Evolutionary conservation across 2,888 invertebrate species (phyloP), one percentile per base, ranked within the genome.

Genomic region (Nomada lathburiana): DNA sequence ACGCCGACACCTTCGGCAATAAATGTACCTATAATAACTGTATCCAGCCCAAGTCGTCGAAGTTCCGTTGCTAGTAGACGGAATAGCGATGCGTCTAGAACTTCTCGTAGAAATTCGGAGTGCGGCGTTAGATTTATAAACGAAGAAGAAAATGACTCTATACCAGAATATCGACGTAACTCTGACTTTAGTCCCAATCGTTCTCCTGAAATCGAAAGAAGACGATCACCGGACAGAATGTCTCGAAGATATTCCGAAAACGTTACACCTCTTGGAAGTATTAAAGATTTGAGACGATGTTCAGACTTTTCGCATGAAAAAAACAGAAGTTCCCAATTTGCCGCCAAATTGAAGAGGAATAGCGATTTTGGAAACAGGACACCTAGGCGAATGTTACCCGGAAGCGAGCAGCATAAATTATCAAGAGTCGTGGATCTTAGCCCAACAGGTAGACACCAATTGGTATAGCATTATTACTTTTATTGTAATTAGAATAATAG

Each of bases 321-420:
- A 59, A 91, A 92, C 76, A 88, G 91, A 3, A 88, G 91, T 50
- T 93, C 93, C n/a, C 93, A 93, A 29, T 93, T 93, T 29, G 92
- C 93, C 11, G 91, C 90, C 13, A 93, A 92, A 67, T 81, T 93
- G 10, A 88, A 93, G 47, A 89, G 93, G 23, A 93, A 93, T 78
- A 94, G 93, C 77, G 94, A 94, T 74, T 93, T 92, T 55, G 92
- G 92, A 0, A 93, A 93, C 26, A 83, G 93, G 52, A 91, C 91
- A 26, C 93, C 93, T 1, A 92, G 89, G 67, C 86, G 92, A 74
- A 85, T 91, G 83, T 73, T 84, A 47, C 83, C 88, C 1, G 47
- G 83, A 5, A 89, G 88, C 4, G 91, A 91, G 7, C 89, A 89
- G 4, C 76, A 76, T 7, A 89, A 86, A 76, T 87, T 93, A 62